phyloP scores from a whole-genome alignment of 2,797 vertebrate genomes.

The Cynodonichthys magdalenae region DNA sequence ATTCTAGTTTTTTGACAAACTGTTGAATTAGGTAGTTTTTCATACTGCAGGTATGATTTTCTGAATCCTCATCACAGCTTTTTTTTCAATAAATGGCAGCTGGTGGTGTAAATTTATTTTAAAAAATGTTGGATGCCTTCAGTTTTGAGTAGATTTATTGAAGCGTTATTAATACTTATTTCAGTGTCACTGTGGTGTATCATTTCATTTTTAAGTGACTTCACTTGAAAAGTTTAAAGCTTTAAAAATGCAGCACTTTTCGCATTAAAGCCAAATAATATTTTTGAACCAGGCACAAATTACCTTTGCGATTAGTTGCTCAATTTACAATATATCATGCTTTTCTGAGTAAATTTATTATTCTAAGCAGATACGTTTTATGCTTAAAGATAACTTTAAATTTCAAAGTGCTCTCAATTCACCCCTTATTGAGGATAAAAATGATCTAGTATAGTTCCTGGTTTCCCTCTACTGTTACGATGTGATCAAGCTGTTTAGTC shows the following conservation, averaged over 20 bases:
- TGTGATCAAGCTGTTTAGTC: slow-evolving; percentile 42
- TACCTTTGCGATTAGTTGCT: neutral
- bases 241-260: no score
- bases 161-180: no score
- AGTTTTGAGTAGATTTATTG: no score
- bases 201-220: no score
- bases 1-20: neutral
- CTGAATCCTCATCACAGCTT: neutral
- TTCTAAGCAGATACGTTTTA: slow-evolving; percentile 15
- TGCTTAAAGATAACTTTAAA: slow-evolving; percentile 27
- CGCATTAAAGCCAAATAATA: no score
- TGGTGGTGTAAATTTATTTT: neutral
- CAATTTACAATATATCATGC: neutral
- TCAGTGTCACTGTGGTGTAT: no score
- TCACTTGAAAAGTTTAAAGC: no score
- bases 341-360: slow-evolving; percentile 1
- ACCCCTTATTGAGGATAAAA: slow-evolving; percentile 11
- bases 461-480: slow-evolving; percentile 24
- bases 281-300: no score
- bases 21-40: slow-evolving; percentile 22
- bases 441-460: slow-evolving; percentile 7
- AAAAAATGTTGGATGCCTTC: no score
- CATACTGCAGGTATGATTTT: slow-evolving; percentile 19
- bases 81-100: slow-evolving; percentile 33
- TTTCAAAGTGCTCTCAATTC: slow-evolving; percentile 10